Conservation (phyloP, 2,888 invertebrate genomes). For the Lingula anatina region DNA sequence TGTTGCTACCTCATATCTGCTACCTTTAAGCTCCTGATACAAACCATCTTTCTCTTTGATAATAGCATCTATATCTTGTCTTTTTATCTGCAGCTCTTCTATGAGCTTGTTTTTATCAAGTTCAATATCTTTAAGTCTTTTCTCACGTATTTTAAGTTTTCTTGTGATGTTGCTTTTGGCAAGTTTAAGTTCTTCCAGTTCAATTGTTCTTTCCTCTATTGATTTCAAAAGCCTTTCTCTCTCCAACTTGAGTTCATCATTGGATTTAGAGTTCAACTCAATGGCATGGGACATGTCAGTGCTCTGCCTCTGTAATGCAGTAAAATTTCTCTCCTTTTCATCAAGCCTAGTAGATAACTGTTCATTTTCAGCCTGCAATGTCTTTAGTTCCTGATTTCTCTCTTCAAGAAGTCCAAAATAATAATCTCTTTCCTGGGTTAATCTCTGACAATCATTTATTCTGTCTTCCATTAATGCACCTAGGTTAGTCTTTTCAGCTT, state of each 20-base stretch:
- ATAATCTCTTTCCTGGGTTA: conserved; percentile 35
- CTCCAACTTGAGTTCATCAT: conserved; percentile 29
- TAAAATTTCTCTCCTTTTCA: conserved; percentile 38
- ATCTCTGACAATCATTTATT: conserved; percentile 23
- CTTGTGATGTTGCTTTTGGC: conserved; percentile 25
- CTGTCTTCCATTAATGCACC: conserved; percentile 25
- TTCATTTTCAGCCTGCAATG: conserved; percentile 26
- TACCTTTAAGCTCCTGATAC: conserved; percentile 29
- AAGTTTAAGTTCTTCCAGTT: conserved; percentile 26
- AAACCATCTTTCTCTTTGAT: conserved; percentile 30
- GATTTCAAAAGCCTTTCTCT: conserved; percentile 24
- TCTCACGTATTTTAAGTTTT: conserved; percentile 32
- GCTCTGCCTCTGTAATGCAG: conserved; percentile 32
- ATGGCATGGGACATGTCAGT: conserved; percentile 28
- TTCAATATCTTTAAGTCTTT: conserved; percentile 27
- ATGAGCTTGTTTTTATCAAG: conserved; percentile 21
- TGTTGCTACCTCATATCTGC: conserved; percentile 20
- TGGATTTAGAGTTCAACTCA: conserved; percentile 24
- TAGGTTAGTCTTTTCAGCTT: conserved; percentile 27
- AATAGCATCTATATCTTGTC: conserved; percentile 22
- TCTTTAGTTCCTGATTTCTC: conserved; percentile 27
- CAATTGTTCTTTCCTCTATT: conserved; percentile 24
- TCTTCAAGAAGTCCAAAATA: conserved; percentile 34
- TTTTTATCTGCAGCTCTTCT: conserved; percentile 18
- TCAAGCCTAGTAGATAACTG: conserved; percentile 34